Percentiles rank a stretch among this genome's conserved stretches.
These are phyloP conservation scores for Pseudochirops corinnae DNA, from an alignment of 2,797 vertebrate species.

Conservation along the genomic window DNA sequence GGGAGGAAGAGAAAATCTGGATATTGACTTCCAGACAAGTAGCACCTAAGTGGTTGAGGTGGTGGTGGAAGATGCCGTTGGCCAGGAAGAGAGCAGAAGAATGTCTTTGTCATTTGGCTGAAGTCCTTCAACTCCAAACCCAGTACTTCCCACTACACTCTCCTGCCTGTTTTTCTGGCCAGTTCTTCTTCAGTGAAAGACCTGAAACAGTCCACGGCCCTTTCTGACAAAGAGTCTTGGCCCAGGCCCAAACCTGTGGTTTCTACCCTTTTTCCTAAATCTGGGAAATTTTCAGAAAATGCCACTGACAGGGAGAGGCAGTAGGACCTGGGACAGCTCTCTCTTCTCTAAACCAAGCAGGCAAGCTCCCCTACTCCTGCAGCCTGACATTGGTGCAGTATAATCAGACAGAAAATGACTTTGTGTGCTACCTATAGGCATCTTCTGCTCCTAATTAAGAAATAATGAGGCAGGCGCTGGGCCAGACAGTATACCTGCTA, in stretches of 20 bases:
- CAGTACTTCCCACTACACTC: neutral
- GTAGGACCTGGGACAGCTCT: neutral
- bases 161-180: neutral
- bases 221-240: neutral
- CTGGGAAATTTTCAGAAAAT: neutral
- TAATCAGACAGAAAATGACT: conserved; percentile 54
- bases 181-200: neutral
- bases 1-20: neutral
- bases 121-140: neutral
- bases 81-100: neutral
- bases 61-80: neutral
- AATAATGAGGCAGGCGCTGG: conserved; percentile 67
- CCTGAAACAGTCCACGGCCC: neutral
- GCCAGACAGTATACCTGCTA: conserved; percentile 25
- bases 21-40: neutral
- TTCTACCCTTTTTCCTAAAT: neutral
- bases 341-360: neutral
- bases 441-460: conserved; percentile 70
- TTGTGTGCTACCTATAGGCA: conserved; percentile 37
- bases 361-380: conserved; percentile 2
- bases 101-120: neutral
- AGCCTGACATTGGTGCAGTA: conserved; percentile 37
- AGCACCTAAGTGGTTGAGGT: neutral
- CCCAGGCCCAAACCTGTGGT: neutral
- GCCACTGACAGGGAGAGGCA: fast-evolving